Percentiles rank a stretch among this genome's conserved stretches.
These are phyloP conservation scores for Solen grandis DNA, from an alignment of 1,140 invertebrate genomes.

Conservation along the genomic window DNA sequence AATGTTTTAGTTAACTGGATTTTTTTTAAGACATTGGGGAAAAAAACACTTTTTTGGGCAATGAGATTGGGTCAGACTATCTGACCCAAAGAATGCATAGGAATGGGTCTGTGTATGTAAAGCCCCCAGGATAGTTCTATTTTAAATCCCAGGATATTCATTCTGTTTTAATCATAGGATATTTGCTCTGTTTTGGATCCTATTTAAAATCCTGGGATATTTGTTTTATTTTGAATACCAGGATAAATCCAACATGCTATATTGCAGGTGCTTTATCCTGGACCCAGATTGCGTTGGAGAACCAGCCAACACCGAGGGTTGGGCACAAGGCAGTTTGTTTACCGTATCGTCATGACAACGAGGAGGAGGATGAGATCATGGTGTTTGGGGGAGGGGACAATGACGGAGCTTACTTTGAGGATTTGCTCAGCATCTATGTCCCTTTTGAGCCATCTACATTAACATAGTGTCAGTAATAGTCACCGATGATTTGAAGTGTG, in stretches of 20 bases:
- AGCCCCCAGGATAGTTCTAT: too few species aligned
- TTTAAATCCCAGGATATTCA: not conserved
- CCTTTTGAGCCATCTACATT: constrained; percentile 67
- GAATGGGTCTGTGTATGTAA: too few species aligned
- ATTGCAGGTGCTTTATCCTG: constrained; percentile 67
- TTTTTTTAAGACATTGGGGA: too few species aligned
- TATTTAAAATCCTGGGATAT: not conserved
- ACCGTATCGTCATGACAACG: constrained; percentile 74
- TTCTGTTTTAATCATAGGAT: not conserved
- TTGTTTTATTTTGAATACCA: not conserved
- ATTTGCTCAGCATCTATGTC: constrained; percentile 73
- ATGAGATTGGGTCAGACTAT: too few species aligned
- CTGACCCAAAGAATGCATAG: too few species aligned
- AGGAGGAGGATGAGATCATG: constrained; percentile 76
- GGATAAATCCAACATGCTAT: too few species aligned
- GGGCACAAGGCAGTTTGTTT: constrained; percentile 76
- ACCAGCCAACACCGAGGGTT: constrained; percentile 66
- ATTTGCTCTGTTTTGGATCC: not conserved
- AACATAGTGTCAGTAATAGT: too few species aligned
- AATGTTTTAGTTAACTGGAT: too few species aligned
- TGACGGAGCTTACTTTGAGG: constrained; percentile 76
- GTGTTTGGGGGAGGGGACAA: constrained; percentile 80
- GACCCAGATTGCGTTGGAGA: constrained; percentile 67
- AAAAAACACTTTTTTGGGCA: too few species aligned
- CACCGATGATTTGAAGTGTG: too few species aligned